These are phyloP conservation scores for Accipiter virgatus DNA, from an alignment of 2,113 vertebrate genomes.

Conservation along the genomic window DNA sequence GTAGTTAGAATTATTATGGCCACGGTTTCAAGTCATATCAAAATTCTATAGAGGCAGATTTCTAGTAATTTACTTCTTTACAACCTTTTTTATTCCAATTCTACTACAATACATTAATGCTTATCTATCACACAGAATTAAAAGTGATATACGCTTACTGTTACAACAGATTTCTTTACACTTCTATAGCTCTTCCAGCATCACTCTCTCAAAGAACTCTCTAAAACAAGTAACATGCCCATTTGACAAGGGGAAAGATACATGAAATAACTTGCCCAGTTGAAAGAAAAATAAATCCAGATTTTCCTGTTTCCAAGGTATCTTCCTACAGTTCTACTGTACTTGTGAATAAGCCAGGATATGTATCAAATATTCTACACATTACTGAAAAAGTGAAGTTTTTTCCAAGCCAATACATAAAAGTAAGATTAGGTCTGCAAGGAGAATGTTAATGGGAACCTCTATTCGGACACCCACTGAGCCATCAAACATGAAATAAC, in stretches of 20 bases:
- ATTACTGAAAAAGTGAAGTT: background rate
- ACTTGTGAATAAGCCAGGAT: background rate
- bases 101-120: background rate
- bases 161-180: background rate
- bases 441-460: background rate
- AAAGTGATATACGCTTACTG: background rate
- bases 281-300: background rate
- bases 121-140: background rate
- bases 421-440: background rate
- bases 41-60: background rate
- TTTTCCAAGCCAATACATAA: background rate
- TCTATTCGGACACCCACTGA: background rate
- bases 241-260: background rate
- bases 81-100: background rate
- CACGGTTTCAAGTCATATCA: background rate
- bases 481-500: background rate
- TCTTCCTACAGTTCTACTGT: background rate
- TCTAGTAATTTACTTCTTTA: background rate
- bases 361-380: background rate
- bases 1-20: background rate
- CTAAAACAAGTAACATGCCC: background rate
- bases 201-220: background rate
- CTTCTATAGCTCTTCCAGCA: background rate
- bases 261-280: background rate
- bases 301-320: background rate